Evolutionary conservation across 2,888 invertebrate genomes (phyloP), one percentile per base, ranked within the genome.

Genomic region (Notodonta ziczac): DNA sequence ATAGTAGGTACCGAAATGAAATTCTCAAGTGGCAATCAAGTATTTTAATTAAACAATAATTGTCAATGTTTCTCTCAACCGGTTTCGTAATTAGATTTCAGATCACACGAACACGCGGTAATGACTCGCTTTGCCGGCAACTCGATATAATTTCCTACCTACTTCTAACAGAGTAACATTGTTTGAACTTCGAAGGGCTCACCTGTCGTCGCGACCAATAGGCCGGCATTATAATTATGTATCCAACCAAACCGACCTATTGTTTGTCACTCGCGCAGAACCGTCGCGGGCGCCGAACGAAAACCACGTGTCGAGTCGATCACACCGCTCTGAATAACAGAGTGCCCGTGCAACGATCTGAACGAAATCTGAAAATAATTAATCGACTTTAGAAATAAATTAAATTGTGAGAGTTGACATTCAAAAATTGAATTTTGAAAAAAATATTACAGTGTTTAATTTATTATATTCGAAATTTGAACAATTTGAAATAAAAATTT

Each of bases 221-320:
- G 82, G 83, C 85, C 81, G 82, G 88, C 84, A 85, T 24, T 24
- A 24, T 90, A 90, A 91, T 92, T 91, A 91, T 2, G 82, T 86
- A 62, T 67, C 80, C 78, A 79, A 80, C 80, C 78, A 79, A 80
- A 74, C 80, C 74, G 72, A 72, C 66, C 78, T 80, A 90, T 90
- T 91, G 91, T 92, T 91, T 91, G 90, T 90, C 90, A 88, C 79
- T 77, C 70, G 75, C 76, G 72, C 91, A 93, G 85, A 91, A 82
- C 84, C 76, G 76, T 77, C 82, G 85, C 88, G 87, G 76, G 85
- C 85, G 85, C 73, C 87, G 87, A 61, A 72, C 82, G 78, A 73
- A 70, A 63, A 82, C 72, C 86, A 91, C 93, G 92, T 86, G 83
- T 78, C 40, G 63, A 60, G 75, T 77, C 82, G 77, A 83, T 82